Percentiles rank a stretch among this genome's conserved stretches.
phyloP scores from a whole-genome alignment of 2,797 vertebrate genomes.

The Alcedo atthis region DNA sequence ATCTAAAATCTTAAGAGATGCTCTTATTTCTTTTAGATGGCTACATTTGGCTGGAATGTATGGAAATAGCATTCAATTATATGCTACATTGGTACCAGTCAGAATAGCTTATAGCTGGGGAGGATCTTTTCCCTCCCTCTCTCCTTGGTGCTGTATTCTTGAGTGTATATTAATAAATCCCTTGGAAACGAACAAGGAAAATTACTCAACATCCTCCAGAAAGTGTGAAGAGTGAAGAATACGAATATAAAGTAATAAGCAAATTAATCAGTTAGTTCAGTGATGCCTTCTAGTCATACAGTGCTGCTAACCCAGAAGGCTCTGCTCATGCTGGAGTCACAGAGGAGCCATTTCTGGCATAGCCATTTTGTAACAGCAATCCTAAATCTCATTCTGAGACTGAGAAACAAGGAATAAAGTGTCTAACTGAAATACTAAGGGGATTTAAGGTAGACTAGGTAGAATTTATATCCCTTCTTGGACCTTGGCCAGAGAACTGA shows the following conservation, averaged over 20 bases:
- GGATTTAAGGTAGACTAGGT: constrained; percentile 44
- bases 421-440: not conserved
- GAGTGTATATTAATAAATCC: constrained; percentile 39
- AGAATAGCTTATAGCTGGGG: constrained; percentile 54
- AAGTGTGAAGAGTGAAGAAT: constrained; percentile 2
- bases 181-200: not conserved
- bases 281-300: not conserved
- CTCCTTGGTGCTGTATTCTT: not conserved
- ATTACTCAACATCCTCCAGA: not conserved
- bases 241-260: not conserved
- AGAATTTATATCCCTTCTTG: constrained; percentile 45
- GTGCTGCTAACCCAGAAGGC: not conserved
- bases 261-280: constrained; percentile 32
- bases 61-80: constrained; percentile 66
- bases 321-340: not conserved
- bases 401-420: not conserved
- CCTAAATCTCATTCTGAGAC: not conserved
- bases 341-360: not conserved
- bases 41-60: constrained; percentile 34
- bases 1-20: constrained; percentile 5
- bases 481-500: constrained; percentile 34
- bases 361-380: constrained; percentile 53
- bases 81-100: constrained; percentile 66
- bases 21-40: constrained; percentile 34
- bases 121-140: constrained; percentile 28